Percentiles rank a stretch among this genome's conserved stretches.
Evolutionary conservation across 2,888 invertebrate genomes (phyloP).

Genomic region (Caenorhabditis sp.): DNA sequence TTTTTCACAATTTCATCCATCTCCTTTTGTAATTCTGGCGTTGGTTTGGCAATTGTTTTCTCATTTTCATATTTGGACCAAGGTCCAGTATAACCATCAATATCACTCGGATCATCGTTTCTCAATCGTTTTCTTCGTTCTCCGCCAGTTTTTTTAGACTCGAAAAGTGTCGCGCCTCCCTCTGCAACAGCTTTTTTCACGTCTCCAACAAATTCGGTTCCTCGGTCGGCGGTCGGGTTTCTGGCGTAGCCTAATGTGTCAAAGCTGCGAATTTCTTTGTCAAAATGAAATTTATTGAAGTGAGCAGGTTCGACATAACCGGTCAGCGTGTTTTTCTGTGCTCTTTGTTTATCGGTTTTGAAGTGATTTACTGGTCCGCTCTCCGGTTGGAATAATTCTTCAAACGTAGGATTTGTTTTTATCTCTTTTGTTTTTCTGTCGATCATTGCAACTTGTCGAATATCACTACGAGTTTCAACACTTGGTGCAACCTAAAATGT

Average conservation of each 20-base stretch:
- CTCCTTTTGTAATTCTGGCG: constrained; percentile 90
- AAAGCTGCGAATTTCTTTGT: constrained; percentile 65
- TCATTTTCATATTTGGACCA: constrained; percentile 96
- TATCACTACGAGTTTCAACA: constrained; percentile 43
- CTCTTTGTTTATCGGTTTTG: constrained; percentile 86
- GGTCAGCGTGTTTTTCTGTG: constrained; percentile 87
- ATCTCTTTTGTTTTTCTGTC: constrained; percentile 85
- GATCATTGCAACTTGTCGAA: constrained; percentile 72
- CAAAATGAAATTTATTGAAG: constrained; percentile 83
- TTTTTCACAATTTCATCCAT: constrained; percentile 91
- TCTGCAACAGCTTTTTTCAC: constrained; percentile 57
- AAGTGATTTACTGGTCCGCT: constrained; percentile 91
- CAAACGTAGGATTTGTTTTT: constrained; percentile 88
- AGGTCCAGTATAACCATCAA: constrained; percentile 91
- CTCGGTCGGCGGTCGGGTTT: constrained; percentile 84
- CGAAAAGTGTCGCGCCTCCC: constrained; percentile 81
- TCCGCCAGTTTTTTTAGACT: constrained; percentile 73
- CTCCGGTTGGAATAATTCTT: constrained; percentile 87
- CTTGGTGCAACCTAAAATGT: constrained; percentile 47
- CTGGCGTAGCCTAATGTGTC: constrained; percentile 80
- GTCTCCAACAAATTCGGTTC: constrained; percentile 62
- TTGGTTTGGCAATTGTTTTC: constrained; percentile 85
- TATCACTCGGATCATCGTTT: constrained; percentile 88
- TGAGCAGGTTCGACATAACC: constrained; percentile 94
- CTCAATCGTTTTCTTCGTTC: constrained; percentile 79